Evolutionary conservation across 2,797 vertebrate genomes (phyloP).

Genomic region (Danionella dracula): DNA sequence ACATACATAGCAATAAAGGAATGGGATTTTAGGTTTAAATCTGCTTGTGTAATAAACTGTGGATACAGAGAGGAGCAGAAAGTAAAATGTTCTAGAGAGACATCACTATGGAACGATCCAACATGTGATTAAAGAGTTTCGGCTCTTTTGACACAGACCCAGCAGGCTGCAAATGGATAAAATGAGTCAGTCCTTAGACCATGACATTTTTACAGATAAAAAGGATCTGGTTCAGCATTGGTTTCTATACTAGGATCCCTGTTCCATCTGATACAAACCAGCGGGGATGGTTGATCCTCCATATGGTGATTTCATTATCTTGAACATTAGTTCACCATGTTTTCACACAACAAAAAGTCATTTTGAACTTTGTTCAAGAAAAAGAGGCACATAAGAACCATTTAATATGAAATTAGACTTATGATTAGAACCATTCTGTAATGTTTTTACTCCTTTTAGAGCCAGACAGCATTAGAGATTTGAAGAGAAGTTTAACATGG

Average conservation of each 20-base stretch:
- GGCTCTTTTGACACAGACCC: neutral
- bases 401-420: neutral
- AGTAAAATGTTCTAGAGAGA: constrained; percentile 28
- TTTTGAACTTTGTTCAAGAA: neutral
- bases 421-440: neutral
- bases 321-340: neutral
- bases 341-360: neutral
- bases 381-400: neutral
- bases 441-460: constrained; percentile 7
- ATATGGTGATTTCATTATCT: constrained; percentile 7
- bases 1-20: too few species aligned
- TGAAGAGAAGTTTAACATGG: neutral
- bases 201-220: neutral
- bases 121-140: constrained; percentile 11
- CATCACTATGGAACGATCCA: constrained; percentile 27
- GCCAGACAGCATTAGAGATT: constrained; percentile 3
- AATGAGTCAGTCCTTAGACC: neutral
- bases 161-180: neutral
- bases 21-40: neutral
- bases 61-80: neutral
- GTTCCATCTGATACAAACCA: constrained; percentile 10
- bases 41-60: neutral
- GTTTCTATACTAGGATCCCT: neutral
- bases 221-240: neutral
- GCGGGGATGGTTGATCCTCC: neutral